Base-by-base conservation (phyloP, 2,888 invertebrate genomes). In the Macrosoma leucophasiata region DNA sequence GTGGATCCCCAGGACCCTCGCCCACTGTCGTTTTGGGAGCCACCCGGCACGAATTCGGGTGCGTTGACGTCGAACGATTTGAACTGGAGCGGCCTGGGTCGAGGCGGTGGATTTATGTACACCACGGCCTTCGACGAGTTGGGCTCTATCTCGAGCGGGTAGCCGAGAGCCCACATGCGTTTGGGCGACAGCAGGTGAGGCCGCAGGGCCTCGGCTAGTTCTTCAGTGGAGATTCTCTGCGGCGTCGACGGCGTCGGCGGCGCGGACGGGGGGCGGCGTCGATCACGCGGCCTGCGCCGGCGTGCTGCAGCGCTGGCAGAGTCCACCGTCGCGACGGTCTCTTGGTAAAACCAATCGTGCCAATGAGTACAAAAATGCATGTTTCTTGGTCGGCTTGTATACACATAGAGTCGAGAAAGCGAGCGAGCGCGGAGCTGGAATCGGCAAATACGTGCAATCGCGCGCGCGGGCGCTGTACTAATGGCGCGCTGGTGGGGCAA, bases 91-190 rank as follows among this genome's bases (percentile, higher is more conserved):
- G 64, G 68, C 55, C 73, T 66, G 44, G 79, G 72, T 47, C 84
- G 77, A 36, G 85, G 85, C 53, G 85, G 72, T 33, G 85, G 84
- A 54, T 77, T 77, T 35, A 89, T 88, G 58, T 88, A 88, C 33
- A 91, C 87, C 48, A 90, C 85, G 4, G 89, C 90, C 51, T 86
- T 84, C 20, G 87, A 88, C 2, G 88, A 88, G 45, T 86, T 82
- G 6, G 84, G 65, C 28, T 84, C 84, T 43, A 88, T 87, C 52
- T 90, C 89, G 4, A 91, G 76, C 0, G 94, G 94, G 57, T 90
- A 94, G 1, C 94, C 93, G 43, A 90, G 82, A 7, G 86, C 84
- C 48, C 88, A 79, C 68, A 92, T 77, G 39, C 89, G 85, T 46
- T 88, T 86, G 4, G 82, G 79, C 13, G 86, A 85, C 28, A 93